Conservation (phyloP, 2,113 vertebrate genomes). For the Enhydra lutris region DNA sequence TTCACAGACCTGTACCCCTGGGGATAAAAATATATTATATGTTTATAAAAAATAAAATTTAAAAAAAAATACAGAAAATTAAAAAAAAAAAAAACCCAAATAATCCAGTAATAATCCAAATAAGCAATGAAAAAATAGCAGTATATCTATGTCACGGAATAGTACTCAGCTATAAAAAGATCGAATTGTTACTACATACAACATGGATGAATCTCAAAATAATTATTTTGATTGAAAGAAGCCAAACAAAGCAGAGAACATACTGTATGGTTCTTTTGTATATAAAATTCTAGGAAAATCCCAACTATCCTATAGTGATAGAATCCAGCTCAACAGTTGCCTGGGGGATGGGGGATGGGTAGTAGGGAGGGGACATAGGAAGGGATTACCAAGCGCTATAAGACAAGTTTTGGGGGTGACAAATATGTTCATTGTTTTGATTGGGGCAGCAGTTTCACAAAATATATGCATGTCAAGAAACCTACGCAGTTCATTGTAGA, state of each 20-base stretch:
- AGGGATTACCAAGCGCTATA: neutral
- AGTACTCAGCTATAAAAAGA: neutral
- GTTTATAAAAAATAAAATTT: too few relatives aligned
- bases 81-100: constrained; percentile 30
- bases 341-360: neutral
- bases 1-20: too few relatives aligned
- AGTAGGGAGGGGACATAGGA: neutral
- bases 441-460: neutral
- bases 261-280: neutral
- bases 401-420: neutral
- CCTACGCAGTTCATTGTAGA: neutral
- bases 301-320: neutral
- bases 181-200: neutral
- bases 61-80: too few relatives aligned
- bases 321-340: neutral
- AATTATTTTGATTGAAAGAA: neutral
- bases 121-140: neutral
- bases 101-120: neutral
- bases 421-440: constrained; percentile 33
- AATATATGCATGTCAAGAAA: neutral
- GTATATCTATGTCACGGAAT: neutral
- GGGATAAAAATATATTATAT: too few relatives aligned
- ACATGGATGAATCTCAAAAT: neutral
- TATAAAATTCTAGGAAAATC: neutral
- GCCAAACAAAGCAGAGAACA: neutral